Evolutionary conservation across 2,797 vertebrate genomes (phyloP).

Genomic region (Pangasius djambal): DNA sequence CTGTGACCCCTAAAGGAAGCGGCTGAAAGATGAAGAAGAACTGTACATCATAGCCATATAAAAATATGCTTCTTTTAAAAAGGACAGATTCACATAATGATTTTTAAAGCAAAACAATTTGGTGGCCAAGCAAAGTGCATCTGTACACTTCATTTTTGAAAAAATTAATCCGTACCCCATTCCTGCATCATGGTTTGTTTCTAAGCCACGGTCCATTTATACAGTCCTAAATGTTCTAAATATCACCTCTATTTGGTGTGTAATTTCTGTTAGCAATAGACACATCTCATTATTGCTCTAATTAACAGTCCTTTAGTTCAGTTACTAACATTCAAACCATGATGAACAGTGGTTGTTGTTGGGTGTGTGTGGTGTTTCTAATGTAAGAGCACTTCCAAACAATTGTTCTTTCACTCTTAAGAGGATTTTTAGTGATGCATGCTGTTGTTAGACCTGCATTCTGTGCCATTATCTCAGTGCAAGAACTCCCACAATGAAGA

Average conservation of each 20-base stretch:
- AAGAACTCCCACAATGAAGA: not conserved
- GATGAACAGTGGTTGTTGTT: not conserved
- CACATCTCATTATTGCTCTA: not conserved
- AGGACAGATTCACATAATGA: not conserved
- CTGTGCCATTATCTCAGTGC: not conserved
- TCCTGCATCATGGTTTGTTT: not conserved
- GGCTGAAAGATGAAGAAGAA: too few species aligned
- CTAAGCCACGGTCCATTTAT: not conserved
- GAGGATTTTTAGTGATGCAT: not conserved
- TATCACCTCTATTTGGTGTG: not conserved
- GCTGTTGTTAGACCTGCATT: constrained; percentile 9
- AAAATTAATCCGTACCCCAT: not conserved
- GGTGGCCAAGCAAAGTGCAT: not conserved
- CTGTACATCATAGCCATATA: not conserved
- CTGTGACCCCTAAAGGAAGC: too few species aligned
- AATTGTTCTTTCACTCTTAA: not conserved
- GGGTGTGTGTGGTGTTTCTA: not conserved
- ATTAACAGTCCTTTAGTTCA: not conserved
- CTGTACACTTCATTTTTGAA: not conserved
- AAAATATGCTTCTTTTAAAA: not conserved
- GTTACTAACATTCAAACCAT: not conserved
- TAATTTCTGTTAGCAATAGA: not conserved
- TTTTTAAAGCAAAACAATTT: not conserved
- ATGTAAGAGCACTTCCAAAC: not conserved
- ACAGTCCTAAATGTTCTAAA: not conserved